Percentiles rank a stretch among this genome's conserved stretches.
phyloP scores from a whole-genome alignment of 30 jellyfish, hydroid and myxozoan genomes.

The Catostylus mosaicus region DNA sequence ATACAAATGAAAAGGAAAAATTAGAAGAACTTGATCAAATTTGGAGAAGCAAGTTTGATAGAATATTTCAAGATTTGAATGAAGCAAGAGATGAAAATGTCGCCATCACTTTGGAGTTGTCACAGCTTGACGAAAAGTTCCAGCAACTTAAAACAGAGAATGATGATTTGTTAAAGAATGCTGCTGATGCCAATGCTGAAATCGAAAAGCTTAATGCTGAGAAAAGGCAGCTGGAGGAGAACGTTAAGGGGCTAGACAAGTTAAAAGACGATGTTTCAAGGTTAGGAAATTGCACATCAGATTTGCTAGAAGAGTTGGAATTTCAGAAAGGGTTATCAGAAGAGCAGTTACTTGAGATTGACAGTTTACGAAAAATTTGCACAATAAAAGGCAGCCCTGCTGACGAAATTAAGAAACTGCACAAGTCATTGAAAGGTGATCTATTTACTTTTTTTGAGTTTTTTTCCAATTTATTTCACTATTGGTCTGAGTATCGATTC shows the following conservation, averaged over 20 bases:
- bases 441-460: too few relatives aligned
- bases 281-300: constrained; percentile 66
- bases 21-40: constrained; percentile 45
- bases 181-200: constrained; percentile 14
- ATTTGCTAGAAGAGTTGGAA: constrained; percentile 68
- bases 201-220: constrained; percentile 28
- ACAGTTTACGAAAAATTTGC: constrained; percentile 70
- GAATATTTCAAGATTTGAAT: constrained; percentile 28
- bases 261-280: constrained; percentile 42
- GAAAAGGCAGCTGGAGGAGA: constrained; percentile 44
- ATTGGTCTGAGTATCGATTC: too few relatives aligned
- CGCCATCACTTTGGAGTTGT: constrained; percentile 55
- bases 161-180: not conserved
- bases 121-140: constrained; percentile 37
- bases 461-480: too few relatives aligned
- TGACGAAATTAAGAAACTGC: constrained; percentile 70
- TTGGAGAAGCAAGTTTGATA: constrained; percentile 54
- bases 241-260: constrained; percentile 27
- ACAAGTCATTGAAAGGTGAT: constrained; percentile 50
- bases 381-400: constrained; percentile 69
- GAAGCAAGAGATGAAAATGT: constrained; percentile 74
- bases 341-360: constrained; percentile 71
- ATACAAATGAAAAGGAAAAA: constrained; percentile 15
- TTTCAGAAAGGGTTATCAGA: constrained; percentile 54
- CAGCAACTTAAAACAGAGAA: constrained; percentile 3